Base-by-base conservation (phyloP, 1,140 invertebrate genomes). In the Marisa cornuarietis region DNA sequence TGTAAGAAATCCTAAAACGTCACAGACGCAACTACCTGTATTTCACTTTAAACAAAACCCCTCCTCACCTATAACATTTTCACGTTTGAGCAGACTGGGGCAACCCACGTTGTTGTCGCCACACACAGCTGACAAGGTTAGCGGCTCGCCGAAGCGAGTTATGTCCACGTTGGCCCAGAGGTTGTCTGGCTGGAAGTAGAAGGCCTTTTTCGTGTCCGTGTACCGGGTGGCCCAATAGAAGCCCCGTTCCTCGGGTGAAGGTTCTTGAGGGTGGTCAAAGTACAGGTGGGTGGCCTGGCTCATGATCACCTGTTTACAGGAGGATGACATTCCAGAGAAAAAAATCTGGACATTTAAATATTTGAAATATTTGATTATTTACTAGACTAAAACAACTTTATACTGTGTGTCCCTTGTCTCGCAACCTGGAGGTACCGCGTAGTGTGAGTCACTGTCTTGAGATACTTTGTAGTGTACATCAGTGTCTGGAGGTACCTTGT, bases 201-300 rank as follows among this genome's bases (percentile, higher is more conserved):
- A 85, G 42, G 81, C 78, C 61, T 85, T 85, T 13, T 72, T 73
- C 16, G 83, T 85, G 80, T 86, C 83, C 16, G 81, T 86, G 71
- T 84, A 85, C n/a, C 88, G 79, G 2, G 89, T 85, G 5, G 86
- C 89, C 89, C 89, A 90, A 73, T 88, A 88, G 51, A 85, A 85
- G 16, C 89, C 89, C 61, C 87, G 79, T 69, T 90, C 89, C 18
- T 87, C 84, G 0, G 89, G 88, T 69, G 88, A 85, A 0, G 88
- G 88, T 75, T 90, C 89, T 31, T 90, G 84, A 8, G 89, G 88
- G 66, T 89, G 88, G 80, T 90, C 89, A 71, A 90, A 86, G 76
- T 88, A 90, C 54, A 88, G 80, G 78, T 89, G 87, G 0, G 88
- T 90, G 1, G 86, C 89, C 22, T 85, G 86, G 0, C 85, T 76